These are phyloP conservation scores for Lasaia peninsularis DNA, from an alignment of 1,140 invertebrate genomes.

Conservation along the genomic window DNA sequence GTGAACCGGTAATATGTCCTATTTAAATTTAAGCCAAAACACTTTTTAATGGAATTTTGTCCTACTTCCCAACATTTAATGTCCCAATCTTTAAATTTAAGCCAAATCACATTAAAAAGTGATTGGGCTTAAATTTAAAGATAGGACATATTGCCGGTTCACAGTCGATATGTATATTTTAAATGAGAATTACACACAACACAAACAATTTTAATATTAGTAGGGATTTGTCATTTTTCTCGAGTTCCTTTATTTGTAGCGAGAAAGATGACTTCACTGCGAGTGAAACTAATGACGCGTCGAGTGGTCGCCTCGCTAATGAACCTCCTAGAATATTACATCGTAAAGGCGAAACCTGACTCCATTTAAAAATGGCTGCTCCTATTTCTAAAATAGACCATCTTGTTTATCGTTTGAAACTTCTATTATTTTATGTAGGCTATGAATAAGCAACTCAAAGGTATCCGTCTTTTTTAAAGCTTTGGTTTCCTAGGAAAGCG, in stretches of 20 bases:
- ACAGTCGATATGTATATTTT: too few species aligned
- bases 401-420: neutral
- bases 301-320: constrained; percentile 3
- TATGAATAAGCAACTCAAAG: neutral
- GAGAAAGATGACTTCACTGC: neutral
- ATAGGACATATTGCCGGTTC: too few species aligned
- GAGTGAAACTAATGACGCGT: constrained; percentile 1
- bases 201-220: neutral
- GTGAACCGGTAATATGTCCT: too few species aligned
- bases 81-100: too few species aligned
- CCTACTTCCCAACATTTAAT: too few species aligned
- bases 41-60: too few species aligned
- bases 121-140: too few species aligned
- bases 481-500: too few species aligned
- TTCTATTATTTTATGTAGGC: neutral
- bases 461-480: too few species aligned
- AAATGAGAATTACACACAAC: neutral
- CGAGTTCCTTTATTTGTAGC: neutral
- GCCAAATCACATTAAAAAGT: too few species aligned
- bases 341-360: neutral
- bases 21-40: too few species aligned
- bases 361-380: constrained; percentile 2
- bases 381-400: neutral
- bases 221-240: neutral
- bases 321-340: constrained; percentile 3